These are phyloP conservation scores for Cettia cetti DNA, from an alignment of 2,113 vertebrate genomes.

Conservation along the genomic window DNA sequence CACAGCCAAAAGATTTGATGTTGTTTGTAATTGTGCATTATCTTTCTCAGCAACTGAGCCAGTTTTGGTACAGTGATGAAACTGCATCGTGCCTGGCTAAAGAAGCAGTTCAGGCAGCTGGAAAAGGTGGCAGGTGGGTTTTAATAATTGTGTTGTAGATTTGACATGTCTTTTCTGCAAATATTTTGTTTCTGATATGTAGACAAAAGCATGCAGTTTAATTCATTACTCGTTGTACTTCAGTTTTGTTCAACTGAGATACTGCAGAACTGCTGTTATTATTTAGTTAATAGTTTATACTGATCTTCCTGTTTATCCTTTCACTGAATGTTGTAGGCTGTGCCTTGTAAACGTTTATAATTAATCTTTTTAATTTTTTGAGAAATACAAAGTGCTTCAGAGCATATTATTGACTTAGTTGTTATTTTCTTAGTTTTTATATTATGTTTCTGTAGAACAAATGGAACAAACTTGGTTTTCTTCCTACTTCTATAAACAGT, in stretches of 20 bases:
- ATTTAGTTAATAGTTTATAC: not conserved
- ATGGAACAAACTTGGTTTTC: not conserved
- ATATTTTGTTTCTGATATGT: not conserved
- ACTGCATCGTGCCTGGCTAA: slow-evolving; percentile 82
- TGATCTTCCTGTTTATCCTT: not conserved
- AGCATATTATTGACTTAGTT: not conserved
- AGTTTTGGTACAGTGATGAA: slow-evolving; percentile 94
- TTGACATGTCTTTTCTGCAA: not conserved
- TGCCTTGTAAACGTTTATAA: not conserved
- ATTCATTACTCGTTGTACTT: not conserved
- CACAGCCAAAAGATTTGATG: not conserved
- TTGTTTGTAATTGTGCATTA: not conserved
- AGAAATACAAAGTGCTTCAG: not conserved
- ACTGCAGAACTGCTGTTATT: not conserved
- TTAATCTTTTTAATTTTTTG: not conserved
- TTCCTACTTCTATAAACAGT: not conserved
- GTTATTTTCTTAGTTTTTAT: not conserved
- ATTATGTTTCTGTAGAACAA: not conserved
- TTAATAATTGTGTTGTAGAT: not conserved
- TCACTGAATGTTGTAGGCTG: not conserved
- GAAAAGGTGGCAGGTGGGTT: slow-evolving; percentile 84
- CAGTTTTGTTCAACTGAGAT: not conserved
- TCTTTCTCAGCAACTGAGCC: slow-evolving; percentile 85
- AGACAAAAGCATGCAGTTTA: not conserved
- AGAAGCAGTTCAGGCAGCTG: slow-evolving; percentile 80